Base-by-base conservation (phyloP, 2,888 invertebrate genomes). In the Dasypolia templi region DNA sequence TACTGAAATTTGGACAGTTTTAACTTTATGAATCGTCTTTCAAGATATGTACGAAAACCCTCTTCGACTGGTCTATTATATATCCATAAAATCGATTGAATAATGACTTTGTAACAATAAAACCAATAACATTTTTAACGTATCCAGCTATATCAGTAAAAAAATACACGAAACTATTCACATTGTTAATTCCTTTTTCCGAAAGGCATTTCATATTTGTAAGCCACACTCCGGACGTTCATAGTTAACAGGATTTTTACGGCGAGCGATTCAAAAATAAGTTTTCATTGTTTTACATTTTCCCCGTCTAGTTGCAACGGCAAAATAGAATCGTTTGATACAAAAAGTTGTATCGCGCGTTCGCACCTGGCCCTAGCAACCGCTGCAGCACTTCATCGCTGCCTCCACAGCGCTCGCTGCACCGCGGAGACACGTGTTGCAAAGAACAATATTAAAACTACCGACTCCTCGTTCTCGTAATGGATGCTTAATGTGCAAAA, bases 311-410 rank as follows among this genome's bases (percentile, higher is more conserved):
- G 74, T 71, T 83, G 77, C 55, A 79, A 58, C 32, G 62, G 75
- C 22, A 80, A 80, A 87, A 82, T 83, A 83, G 80, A 89, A 89
- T 75, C 77, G 83, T 86, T 90, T 82, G 79, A 82, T 84, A 87
- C 85, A 91, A 91, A 91, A 92, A 89, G 84, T 87, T 82, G 86
- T 87, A 89, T 91, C 87, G 90, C 83, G 87, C 77, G 79, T 89
- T 90, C 77, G 88, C 93, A 92, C 91, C 92, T 92, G 92, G 85
- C 82, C 72, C 82, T 83, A 72, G 84, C 79, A 79, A 83, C 88
- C 85, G 77, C 87, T 32, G 49, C 17, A 42, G 56, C 32, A n/a
- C 74, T 63, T 55, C 12, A 74, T 39, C 75, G 42, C 39, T 53
- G 72, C 82, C 81, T 73, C 77, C 72, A 67, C 75, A 73, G 75